Evolutionary conservation across 2,888 invertebrate genomes (phyloP).

Genomic region (Griposia aprilina): DNA sequence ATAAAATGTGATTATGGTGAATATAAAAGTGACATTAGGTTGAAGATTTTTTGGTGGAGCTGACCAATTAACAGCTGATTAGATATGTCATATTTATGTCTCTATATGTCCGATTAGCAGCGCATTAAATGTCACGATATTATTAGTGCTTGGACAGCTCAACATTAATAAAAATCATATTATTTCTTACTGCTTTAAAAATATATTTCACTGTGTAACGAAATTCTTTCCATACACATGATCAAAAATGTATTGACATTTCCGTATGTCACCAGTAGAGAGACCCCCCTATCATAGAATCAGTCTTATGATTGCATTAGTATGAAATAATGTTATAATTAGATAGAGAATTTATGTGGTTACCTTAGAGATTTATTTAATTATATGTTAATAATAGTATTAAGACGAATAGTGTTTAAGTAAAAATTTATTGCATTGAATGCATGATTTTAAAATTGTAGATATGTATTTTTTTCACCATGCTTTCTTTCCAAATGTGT

Average conservation of each 20-base stretch:
- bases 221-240: conserved; percentile 33
- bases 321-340: conserved; percentile 73
- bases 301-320: conserved; percentile 86
- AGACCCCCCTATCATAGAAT: conserved; percentile 74
- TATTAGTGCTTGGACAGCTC: not conserved
- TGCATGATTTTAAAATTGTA: conserved; percentile 78
- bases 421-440: conserved; percentile 80
- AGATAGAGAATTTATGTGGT: conserved; percentile 87
- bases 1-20: conserved; percentile 10
- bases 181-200: conserved; percentile 1
- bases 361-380: conserved; percentile 82
- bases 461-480: conserved; percentile 70
- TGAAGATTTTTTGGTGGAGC: not conserved
- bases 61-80: not conserved
- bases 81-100: not conserved
- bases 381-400: conserved; percentile 77
- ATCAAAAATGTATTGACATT: conserved; percentile 46
- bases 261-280: conserved; percentile 57
- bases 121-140: not conserved
- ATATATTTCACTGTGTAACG: conserved; percentile 34
- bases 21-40: not conserved
- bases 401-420: conserved; percentile 74
- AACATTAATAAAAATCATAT: not conserved
- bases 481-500: conserved; percentile 69
- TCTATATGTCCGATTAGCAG: not conserved